Base-by-base conservation (phyloP, 2,888 invertebrate species). In the Orchesellides sinensis region DNA sequence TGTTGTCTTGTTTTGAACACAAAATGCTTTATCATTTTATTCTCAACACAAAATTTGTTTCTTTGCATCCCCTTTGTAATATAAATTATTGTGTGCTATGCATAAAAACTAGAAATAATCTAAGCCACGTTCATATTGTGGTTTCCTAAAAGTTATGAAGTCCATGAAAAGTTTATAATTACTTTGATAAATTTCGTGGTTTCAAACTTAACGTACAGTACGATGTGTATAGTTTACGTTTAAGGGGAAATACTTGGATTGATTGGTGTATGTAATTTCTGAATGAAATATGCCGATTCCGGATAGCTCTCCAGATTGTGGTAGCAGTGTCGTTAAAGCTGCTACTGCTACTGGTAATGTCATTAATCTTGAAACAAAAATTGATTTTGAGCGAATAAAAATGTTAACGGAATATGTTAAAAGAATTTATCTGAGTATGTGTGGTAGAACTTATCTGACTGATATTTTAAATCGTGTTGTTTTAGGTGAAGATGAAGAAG, bases 401-500 rank as follows among this genome's bases (percentile, higher is more conserved):
- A 47, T 47, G 17, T 12, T 17, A 40, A 5, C 10, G 40, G 2
- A 40, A 14, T 5, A 5, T 40, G 40, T 40, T 40, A n/a, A 14
- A 40, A 8, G 10, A 40, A 40, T 5, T 10, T 5, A 32, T 32
- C 10, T 32, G 5, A 32, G 32, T 5, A 32, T 32, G 32, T 32
- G 10, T 10, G 32, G 10, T 32, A 10, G n/a, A 47, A 47, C 47
- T 49, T 49, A 8, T 17, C 6, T 65, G 10, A 27, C 17, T 14
- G 14, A 32, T 2, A 61, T 29, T 35, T 4, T 29, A 1, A 14
- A 5, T 59, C 45, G 45, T 69, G 21, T 19, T 27, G n/a, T 74
- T 65, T 5, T 65, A 84, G 85, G 84, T 56, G 77, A 83, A 27
- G 87, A 85, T 21, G 87, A 83, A 25, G 78, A 75, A 14, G 83